phyloP scores from a whole-genome alignment of 2,888 invertebrate species.

The Euphydryas editha region DNA sequence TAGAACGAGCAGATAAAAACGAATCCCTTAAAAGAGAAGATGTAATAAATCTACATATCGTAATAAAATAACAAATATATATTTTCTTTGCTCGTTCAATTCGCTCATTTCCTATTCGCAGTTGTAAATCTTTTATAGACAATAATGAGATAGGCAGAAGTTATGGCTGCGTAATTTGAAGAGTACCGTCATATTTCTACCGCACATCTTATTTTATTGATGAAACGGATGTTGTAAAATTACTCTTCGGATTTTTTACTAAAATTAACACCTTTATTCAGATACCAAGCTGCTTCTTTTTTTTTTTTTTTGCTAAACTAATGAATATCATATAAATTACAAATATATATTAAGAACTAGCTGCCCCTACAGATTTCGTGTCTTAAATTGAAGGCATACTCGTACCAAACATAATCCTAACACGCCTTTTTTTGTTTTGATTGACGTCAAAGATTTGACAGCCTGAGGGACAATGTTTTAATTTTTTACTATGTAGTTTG shows the following conservation, averaged over 20 bases:
- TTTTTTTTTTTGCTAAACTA: too few species aligned
- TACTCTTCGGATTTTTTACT: background rate
- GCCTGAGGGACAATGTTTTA: too few species aligned
- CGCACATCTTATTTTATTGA: background rate
- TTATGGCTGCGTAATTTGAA: background rate
- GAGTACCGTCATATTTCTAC: background rate
- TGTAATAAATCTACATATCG: background rate
- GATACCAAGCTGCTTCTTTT: background rate
- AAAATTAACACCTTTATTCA: constrained; percentile 1
- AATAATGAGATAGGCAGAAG: background rate
- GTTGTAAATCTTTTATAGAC: constrained; percentile 10
- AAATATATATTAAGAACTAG: too few species aligned
- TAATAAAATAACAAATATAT: background rate
- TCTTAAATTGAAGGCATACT: too few species aligned
- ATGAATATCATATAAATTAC: too few species aligned
- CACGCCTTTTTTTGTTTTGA: too few species aligned
- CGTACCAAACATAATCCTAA: too few species aligned
- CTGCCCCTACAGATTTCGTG: too few species aligned
- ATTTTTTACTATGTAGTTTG: too few species aligned
- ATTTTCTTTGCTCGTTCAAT: background rate
- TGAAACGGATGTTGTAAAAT: background rate
- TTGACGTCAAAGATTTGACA: too few species aligned
- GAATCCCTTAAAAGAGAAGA: background rate
- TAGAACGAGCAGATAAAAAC: too few species aligned
- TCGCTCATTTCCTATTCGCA: background rate